Evolutionary conservation across 2,113 vertebrate genomes (phyloP).

Genomic region (Semicossyphus pulcher): DNA sequence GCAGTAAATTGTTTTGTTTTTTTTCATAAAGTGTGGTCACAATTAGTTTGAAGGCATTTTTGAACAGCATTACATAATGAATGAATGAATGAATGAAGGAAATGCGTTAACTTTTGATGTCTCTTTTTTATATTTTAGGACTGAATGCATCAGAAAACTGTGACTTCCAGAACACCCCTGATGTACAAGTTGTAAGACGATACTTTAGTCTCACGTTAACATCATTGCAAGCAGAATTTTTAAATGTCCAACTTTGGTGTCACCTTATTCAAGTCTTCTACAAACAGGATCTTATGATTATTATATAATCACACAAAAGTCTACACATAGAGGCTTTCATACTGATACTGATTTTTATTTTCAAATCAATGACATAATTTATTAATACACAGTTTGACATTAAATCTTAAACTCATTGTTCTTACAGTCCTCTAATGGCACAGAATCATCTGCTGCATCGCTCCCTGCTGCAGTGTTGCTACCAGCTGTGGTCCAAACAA

Average conservation of each 20-base stretch:
- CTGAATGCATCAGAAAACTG: constrained; percentile 84
- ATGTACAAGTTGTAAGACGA: constrained; percentile 82
- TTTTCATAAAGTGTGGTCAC: not conserved
- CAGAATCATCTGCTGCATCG: constrained; percentile 66
- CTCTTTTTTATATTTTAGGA: constrained; percentile 81
- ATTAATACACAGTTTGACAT: not conserved
- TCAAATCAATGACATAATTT: not conserved
- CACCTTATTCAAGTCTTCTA: not conserved
- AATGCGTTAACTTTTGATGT: constrained; percentile 1
- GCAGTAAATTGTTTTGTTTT: not conserved
- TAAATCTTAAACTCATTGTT: not conserved
- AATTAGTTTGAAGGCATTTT: not conserved
- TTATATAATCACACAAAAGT: not conserved
- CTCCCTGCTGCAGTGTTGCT: constrained; percentile 66
- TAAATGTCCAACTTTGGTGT: not conserved
- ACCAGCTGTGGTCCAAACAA: constrained; percentile 66
- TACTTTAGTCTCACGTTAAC: not conserved
- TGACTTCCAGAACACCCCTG: constrained; percentile 86
- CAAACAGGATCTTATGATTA: not conserved
- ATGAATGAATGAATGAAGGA: no score
- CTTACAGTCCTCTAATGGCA: constrained; percentile 85
- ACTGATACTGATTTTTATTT: not conserved
- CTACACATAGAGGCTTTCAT: not conserved
- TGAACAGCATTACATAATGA: not conserved
- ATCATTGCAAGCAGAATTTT: not conserved